Evolutionary conservation across 2,888 invertebrate species (phyloP), one percentile per base, ranked within the genome.

Genomic region (Sylvicola cinctus): DNA sequence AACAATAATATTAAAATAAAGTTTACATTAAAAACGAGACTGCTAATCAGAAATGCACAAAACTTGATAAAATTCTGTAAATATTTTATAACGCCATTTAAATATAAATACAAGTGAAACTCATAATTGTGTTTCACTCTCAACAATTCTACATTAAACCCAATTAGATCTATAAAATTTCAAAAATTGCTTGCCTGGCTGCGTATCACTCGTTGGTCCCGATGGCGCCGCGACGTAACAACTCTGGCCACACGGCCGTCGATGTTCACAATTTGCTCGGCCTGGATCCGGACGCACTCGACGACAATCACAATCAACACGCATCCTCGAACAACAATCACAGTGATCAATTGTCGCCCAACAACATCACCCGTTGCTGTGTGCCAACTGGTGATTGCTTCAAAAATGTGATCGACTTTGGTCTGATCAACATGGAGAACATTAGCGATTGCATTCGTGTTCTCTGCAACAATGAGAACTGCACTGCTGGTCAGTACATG

Each of bases 391-490:
- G 78, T 46, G 84, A 83, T 49, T 84, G 84, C 55, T 66, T 79
- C 39, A 73, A 80, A 47, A 71, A 64, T 42, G 46, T 51, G 16
- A 43, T 48, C 39, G 61, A 62, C 43, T 61, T 55, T 41, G 60
- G 62, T 50, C 52, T 67, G 30, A 71, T 76, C 37, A 63, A 68
- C 38, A 49, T 68, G 41, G 76, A 77, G 49, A 74, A 78, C 41
- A 63, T 77, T 34, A 67, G 77, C 43, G 85, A 87, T 47, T 76
- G 79, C 31, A 74, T 90, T 44, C 79, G 80, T 54, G 85, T 95
- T 38, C 70, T 78, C 43, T 95, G 95, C 69, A 93, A 88, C 66
- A 93, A 93, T 62, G 90, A 90, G 52, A 71, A 74, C 50, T 95
- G 95, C 62, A 65, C 68, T 41, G 69, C 71, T 49, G 88, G 91